Percentiles rank a stretch among this genome's conserved stretches.
Conservation (phyloP, 2,888 invertebrate genomes). For the Oligia strigilis region DNA sequence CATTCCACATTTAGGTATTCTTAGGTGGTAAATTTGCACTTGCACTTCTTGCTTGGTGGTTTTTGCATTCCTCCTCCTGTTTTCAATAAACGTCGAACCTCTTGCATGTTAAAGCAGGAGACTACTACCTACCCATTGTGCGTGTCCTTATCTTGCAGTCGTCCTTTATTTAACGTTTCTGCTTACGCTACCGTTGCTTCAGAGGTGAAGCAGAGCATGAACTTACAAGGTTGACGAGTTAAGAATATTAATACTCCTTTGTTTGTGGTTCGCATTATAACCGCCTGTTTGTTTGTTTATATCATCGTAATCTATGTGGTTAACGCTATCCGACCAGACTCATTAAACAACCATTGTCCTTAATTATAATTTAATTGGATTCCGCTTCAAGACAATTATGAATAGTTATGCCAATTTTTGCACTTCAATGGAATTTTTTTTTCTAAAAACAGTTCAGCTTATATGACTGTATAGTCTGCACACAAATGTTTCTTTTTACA, state of each 20-base stretch:
- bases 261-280: conserved; percentile 63
- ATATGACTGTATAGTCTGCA: not conserved
- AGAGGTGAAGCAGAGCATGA: conserved; percentile 74
- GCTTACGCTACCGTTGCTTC: conserved; percentile 53
- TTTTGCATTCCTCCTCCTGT: not conserved
- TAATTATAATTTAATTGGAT: conserved; percentile 35
- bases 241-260: conserved; percentile 74
- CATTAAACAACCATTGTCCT: conserved; percentile 36
- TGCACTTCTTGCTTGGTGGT: not conserved
- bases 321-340: conserved; percentile 14
- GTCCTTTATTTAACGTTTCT: conserved; percentile 54
- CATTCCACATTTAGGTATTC: too few species aligned
- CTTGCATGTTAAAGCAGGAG: not conserved
- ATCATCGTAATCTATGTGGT: conserved; percentile 38
- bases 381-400: conserved; percentile 17
- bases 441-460: conserved; percentile 1
- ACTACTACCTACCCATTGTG: not conserved
- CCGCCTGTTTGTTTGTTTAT: conserved; percentile 64
- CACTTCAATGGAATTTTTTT: conserved; percentile 9
- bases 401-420: conserved; percentile 2
- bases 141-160: conserved; percentile 5
- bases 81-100: conserved; percentile 1
- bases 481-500: not conserved
- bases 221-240: conserved; percentile 75
- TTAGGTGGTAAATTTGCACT: too few species aligned